Percentiles rank a stretch among this genome's conserved stretches.
Conservation (phyloP, 2,888 invertebrate genomes). For the Salticus scenicus region DNA sequence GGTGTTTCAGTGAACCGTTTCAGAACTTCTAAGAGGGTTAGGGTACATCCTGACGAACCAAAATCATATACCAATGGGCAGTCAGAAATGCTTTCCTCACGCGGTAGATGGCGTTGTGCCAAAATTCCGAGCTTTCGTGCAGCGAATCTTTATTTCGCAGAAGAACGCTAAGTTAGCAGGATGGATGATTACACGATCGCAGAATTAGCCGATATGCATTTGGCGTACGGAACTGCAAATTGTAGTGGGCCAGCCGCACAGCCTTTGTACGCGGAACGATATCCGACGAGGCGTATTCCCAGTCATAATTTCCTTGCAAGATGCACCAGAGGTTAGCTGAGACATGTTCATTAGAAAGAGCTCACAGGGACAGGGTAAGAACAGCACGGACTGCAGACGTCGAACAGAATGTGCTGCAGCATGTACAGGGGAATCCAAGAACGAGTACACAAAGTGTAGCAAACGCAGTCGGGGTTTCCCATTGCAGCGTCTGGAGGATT, state of each 20-base stretch:
- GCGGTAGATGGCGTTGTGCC: constrained; percentile 4
- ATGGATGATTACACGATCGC: not conserved
- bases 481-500: too few relatives aligned
- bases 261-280: not conserved
- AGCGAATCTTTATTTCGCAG: not conserved
- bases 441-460: too few relatives aligned
- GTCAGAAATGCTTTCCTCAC: too few relatives aligned
- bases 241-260: constrained; percentile 30
- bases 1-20: too few relatives aligned
- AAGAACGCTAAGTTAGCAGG: constrained; percentile 2
- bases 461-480: not conserved
- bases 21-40: too few relatives aligned
- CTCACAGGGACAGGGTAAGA: not conserved
- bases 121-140: constrained; percentile 13
- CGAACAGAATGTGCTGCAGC: not conserved
- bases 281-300: not conserved
- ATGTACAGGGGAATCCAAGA: too few relatives aligned
- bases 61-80: not conserved
- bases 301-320: too few relatives aligned
- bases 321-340: constrained; percentile 1
- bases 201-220: constrained; percentile 14
- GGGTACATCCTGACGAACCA: too few relatives aligned
- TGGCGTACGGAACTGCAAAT: constrained; percentile 30
- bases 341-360: not conserved
- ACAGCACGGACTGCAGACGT: not conserved